Conservation (phyloP, 2,113 vertebrate genomes). For the Promerops cafer region DNA sequence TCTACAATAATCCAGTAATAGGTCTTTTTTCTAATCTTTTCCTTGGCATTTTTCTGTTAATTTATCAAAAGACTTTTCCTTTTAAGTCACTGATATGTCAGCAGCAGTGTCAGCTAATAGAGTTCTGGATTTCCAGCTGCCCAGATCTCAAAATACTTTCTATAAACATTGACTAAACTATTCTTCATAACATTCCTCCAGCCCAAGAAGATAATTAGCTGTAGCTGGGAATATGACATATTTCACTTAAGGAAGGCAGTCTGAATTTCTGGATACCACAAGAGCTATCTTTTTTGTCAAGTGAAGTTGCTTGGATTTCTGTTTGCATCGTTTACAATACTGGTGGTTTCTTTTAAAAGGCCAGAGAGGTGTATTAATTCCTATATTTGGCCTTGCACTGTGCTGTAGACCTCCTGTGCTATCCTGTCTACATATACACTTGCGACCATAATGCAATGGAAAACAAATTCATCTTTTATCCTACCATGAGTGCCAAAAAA, state of each 20-base stretch:
- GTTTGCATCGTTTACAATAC: neutral
- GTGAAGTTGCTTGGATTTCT: neutral
- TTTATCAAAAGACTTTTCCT: neutral
- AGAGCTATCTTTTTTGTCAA: neutral
- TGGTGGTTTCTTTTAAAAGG: neutral
- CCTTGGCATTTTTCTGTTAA: neutral
- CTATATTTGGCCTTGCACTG: neutral
- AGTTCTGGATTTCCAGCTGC: neutral
- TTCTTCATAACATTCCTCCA: neutral
- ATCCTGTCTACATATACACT: neutral
- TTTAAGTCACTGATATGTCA: neutral
- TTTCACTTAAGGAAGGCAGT: neutral
- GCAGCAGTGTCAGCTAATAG: neutral
- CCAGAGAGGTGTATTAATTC: neutral
- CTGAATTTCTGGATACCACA: neutral
- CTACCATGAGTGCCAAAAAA: neutral
- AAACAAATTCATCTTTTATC: constrained; percentile 13
- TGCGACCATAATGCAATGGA: neutral
- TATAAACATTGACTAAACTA: neutral
- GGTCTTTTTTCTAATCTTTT: neutral
- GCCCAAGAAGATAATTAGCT: neutral
- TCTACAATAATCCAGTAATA: neutral
- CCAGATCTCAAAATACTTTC: neutral
- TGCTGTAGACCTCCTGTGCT: neutral
- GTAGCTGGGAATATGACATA: neutral